Base-by-base conservation (phyloP, 2,888 invertebrate species). In the Microplitis manilae region DNA sequence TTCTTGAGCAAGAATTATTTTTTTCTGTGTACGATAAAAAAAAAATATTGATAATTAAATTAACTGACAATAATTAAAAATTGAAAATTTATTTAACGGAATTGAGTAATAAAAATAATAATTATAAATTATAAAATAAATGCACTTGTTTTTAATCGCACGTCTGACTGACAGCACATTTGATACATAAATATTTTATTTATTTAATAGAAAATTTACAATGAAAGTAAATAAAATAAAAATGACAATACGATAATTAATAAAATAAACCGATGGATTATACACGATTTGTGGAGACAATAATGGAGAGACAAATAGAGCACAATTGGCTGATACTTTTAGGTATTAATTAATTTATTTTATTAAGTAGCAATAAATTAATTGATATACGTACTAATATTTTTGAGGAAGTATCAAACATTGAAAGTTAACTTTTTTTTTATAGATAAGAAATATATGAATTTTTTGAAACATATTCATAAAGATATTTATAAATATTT, bases 281-380 rank as follows among this genome's bases (percentile, higher is more conserved):
- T 59, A 30, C 38, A 50, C 59, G 41, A 62, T 77, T 79, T 60
- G 60, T 30, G 13, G 61, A 13, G 59, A 62, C 59, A 64, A 72
- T 15, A 70, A 76, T 17, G 39, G 4, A 8, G 5, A n/a, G 5
- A 8, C 59, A 62, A 20, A 65, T 74, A 80, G 77, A 79, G 86
- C 84, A 81, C 85, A 79, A 86, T 86, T 84, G 77, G 83, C 87
- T 85, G 86, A 84, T 80, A 87, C 85, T 88, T 86, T 88, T 86
- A 84, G 82, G 85, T 83, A 84, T 81, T 81, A 78, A 68, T 73
- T 76, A 74, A 75, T 68, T 20, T 50, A 67, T 61, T 69, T 69
- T 40, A 64, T 77, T 61, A 67, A 65, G 72, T 50, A 68, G 76
- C 64, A 75, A 72, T 73, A 73, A 40, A n/a, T 6, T 41, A 61